Evolutionary conservation across 2,113 vertebrate species (phyloP).

Genomic region (Triplophysa siluroides): DNA sequence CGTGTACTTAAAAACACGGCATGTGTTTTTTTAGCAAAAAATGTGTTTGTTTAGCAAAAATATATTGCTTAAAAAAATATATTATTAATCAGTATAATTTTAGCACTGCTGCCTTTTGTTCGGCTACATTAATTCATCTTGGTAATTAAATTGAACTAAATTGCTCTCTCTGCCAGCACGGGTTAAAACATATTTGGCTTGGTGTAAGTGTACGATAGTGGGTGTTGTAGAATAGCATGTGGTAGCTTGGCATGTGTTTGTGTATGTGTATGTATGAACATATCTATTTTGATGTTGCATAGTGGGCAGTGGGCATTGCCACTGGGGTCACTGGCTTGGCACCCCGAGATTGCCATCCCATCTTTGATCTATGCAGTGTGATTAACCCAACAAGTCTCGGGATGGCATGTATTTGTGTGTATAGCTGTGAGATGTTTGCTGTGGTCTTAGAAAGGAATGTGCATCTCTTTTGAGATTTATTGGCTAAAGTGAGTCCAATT

Average conservation of each 20-base stretch:
- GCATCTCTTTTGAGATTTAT: background rate
- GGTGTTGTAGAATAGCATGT: conserved; percentile 7
- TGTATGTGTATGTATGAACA: background rate
- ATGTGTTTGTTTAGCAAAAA: too few species aligned
- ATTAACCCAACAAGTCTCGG: conserved; percentile 60
- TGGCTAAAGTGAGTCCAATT: too few species aligned
- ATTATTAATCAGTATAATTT: background rate
- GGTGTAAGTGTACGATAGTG: background rate
- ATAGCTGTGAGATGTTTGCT: background rate
- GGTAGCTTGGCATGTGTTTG: background rate
- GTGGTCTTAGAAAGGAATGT: background rate
- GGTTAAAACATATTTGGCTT: background rate
- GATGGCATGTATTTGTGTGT: conserved; percentile 30
- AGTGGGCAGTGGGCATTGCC: background rate
- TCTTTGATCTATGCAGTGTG: conserved; percentile 66
- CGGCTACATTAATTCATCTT: background rate
- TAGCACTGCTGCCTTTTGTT: background rate
- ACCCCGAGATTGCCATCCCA: conserved; percentile 61
- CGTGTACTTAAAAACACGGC: too few species aligned
- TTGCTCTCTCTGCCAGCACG: background rate
- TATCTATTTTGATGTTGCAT: background rate
- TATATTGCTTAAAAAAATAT: background rate
- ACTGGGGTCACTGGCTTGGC: conserved; percentile 58
- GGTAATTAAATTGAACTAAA: background rate
- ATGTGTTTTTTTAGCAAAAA: too few species aligned